Base-by-base conservation (phyloP, 2,888 invertebrate genomes). In the Melieria picta region DNA sequence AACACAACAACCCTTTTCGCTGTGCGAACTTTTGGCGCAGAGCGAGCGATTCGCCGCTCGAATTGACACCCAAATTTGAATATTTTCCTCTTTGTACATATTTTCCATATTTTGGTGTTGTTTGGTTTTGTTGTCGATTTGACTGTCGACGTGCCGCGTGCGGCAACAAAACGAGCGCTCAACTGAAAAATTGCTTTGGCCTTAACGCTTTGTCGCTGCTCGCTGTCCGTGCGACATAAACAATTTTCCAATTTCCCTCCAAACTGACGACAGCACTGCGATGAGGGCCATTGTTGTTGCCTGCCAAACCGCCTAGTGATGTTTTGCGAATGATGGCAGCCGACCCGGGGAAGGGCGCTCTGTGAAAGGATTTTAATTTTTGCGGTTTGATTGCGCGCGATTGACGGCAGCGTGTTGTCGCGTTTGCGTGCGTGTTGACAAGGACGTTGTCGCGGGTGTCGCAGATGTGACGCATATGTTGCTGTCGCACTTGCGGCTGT, bases 131-230 rank as follows among this genome's bases (percentile, higher is more conserved):
- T 64, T 65, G 62, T 50, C 48, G 58, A 43, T 1, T 47, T 50
- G 43, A 47, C 52, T 61, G 30, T n/a, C 55, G 43, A 69, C 48
- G 65, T 67, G 42, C 11, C n/a, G 62, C n/a, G 46, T 11, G 13
- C 30, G 16, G 47, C 56, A 69, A 77, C 77, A 77, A 76, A 76
- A 76, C 75, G 75, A 71, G 70, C 73, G 69, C 56, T 76, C 73
- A 73, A 72, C 78, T 77, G 79, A 77, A 79, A 79, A 79, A 77
- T 78, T 78, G 76, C 73, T 78, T 78, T 77, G 72, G 72, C 72
- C 74, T 74, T 76, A 30, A 30, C 30, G 30, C 30, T 30, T 74
- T 61, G 56, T 72, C 61, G 68, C 52, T 70, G 68, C 42, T 50
- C 43, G 68, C 46, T 57, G 58, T 61, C 16, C 9, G 6, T 16